Evolutionary conservation across 2,113 vertebrate genomes (phyloP).

Genomic region (Probosciger aterrimus): DNA sequence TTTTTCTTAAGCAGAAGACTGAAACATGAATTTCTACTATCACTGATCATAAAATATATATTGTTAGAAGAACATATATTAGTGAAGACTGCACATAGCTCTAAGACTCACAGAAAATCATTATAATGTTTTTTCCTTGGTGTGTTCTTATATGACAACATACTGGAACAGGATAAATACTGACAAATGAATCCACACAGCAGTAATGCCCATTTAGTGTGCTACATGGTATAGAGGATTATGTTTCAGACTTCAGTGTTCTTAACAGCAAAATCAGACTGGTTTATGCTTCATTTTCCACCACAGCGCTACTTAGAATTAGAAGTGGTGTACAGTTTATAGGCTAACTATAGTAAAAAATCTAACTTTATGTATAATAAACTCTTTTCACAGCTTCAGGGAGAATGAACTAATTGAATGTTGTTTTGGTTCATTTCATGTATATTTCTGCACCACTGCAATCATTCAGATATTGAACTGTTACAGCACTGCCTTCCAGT

Average conservation of each 20-base stretch:
- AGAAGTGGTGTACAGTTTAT: neutral
- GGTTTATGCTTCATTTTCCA: neutral
- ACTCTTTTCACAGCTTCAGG: neutral
- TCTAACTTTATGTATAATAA: neutral
- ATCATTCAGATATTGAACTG: neutral
- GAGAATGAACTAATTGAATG: neutral
- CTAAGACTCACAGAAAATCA: neutral
- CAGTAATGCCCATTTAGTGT: neutral
- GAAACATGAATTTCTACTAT: neutral
- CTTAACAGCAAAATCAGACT: neutral
- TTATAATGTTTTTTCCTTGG: neutral
- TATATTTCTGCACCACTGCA: neutral
- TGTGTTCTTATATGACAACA: neutral
- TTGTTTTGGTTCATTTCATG: neutral
- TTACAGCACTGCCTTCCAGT: neutral
- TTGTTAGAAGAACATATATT: fast-evolving
- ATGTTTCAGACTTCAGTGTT: neutral
- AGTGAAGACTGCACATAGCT: neutral
- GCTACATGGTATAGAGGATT: neutral
- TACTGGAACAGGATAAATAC: neutral
- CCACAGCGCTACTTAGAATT: neutral
- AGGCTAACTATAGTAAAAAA: neutral
- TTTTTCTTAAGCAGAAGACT: neutral
- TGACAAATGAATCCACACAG: neutral
- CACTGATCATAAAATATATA: neutral